phyloP scores from a whole-genome alignment of 2,888 invertebrate genomes.

The Vannuccia rotundouncinata region DNA sequence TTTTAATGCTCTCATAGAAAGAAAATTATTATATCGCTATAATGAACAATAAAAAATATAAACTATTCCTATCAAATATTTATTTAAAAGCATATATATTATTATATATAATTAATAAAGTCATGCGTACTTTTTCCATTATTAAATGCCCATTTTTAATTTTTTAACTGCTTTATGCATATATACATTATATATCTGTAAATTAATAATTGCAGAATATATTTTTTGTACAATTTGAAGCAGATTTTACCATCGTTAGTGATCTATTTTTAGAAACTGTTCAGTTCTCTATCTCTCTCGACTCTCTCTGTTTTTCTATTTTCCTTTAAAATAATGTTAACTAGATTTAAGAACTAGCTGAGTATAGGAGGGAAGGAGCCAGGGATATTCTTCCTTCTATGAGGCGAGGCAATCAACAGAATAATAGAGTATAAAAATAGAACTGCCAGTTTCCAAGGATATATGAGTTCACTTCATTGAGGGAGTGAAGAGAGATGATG shows the following conservation, averaged over 20 bases:
- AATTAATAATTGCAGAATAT: not conserved
- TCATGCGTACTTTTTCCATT: too few relatives aligned
- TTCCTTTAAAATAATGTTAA: not conserved
- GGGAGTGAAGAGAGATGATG: not conserved
- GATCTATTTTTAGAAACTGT: conserved; percentile 1
- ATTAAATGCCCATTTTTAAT: not conserved
- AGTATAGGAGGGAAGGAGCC: not conserved
- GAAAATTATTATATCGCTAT: not conserved
- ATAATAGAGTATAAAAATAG: not conserved
- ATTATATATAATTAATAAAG: not conserved
- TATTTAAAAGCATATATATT: not conserved
- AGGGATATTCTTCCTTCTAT: not conserved
- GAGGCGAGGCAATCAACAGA: not conserved
- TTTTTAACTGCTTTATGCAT: not conserved
- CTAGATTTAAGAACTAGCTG: not conserved
- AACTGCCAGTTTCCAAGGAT: conserved; percentile 3
- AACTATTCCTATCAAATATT: too few relatives aligned
- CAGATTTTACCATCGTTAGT: too few relatives aligned
- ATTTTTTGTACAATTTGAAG: not conserved
- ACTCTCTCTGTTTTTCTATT: not conserved
- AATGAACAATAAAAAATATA: not conserved
- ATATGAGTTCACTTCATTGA: not conserved
- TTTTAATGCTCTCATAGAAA: not conserved
- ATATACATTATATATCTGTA: not conserved
- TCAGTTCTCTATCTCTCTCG: not conserved